Conservation (phyloP, 2,888 invertebrate genomes). For the Aproaerema taeniolella region DNA sequence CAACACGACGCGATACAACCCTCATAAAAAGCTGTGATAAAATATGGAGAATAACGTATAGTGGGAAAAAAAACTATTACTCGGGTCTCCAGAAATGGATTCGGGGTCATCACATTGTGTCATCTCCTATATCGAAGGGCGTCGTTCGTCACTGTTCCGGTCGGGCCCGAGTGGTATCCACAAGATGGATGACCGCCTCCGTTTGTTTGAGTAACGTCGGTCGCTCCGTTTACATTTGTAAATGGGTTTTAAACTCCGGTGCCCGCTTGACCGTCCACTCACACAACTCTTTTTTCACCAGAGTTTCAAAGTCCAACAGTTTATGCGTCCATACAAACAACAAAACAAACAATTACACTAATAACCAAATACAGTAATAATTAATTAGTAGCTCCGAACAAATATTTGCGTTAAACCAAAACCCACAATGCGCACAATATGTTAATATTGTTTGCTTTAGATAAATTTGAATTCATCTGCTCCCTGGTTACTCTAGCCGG, state of each 20-base stretch:
- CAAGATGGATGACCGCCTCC: constrained; percentile 18
- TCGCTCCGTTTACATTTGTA: constrained; percentile 46
- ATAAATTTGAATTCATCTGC: constrained; percentile 21
- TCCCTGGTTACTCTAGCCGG: not conserved
- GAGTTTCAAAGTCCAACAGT: no score
- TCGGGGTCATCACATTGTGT: constrained; percentile 68
- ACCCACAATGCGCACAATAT: constrained; percentile 28
- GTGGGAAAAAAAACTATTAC: constrained; percentile 57
- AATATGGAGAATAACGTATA: constrained; percentile 57
- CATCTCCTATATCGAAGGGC: constrained; percentile 59
- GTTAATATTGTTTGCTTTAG: constrained; percentile 34
- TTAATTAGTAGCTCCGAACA: constrained; percentile 28
- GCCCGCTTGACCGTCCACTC: constrained; percentile 21
- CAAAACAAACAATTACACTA: constrained; percentile 19
- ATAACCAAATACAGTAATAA: constrained; percentile 25
- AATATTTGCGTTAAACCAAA: constrained; percentile 28
- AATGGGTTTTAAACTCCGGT: constrained; percentile 49
- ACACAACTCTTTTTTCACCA: constrained; percentile 18
- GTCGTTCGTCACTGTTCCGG: constrained; percentile 53
- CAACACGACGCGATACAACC: constrained; percentile 58
- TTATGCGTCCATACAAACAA: not conserved
- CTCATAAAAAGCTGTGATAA: constrained; percentile 58
- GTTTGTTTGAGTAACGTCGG: constrained; percentile 31
- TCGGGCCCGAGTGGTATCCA: constrained; percentile 16
- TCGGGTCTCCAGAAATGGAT: constrained; percentile 52